These are phyloP conservation scores for Drosophila melanogaster DNA, from an alignment of 1,140 invertebrate species.

Conservation along the genomic window Release_6_plus_ISO1_MT NT_033777.3:17666001-17666500, in stretches of 20 bases:
- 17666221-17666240: slow-evolving; percentile 83
- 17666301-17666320: slow-evolving; percentile 60
- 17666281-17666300: slow-evolving; percentile 17
- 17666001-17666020: slow-evolving; percentile 17
- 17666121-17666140: slow-evolving; percentile 26
- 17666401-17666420: slow-evolving; percentile 83
- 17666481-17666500: slow-evolving; percentile 13
- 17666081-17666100: slow-evolving; percentile 82
- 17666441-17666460: slow-evolving; percentile 5
- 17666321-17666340: slow-evolving; percentile 61
- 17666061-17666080: slow-evolving; percentile 61
- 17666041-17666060: slow-evolving; percentile 39
- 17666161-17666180: not conserved
- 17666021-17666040: slow-evolving; percentile 3
- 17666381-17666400: slow-evolving; percentile 84
- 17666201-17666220: slow-evolving; percentile 82
- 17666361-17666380: slow-evolving; percentile 72
- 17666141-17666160: slow-evolving; percentile 9
- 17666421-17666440: slow-evolving; percentile 78
- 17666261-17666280: slow-evolving; percentile 46
- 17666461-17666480: slow-evolving; percentile 23
- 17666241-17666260: slow-evolving; percentile 79
- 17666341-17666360: slow-evolving; percentile 53
- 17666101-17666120: slow-evolving; percentile 58
- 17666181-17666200: slow-evolving; percentile 13